Conservation (phyloP, 2,797 vertebrate genomes). For the Poeciliopsis presidionis region DNA sequence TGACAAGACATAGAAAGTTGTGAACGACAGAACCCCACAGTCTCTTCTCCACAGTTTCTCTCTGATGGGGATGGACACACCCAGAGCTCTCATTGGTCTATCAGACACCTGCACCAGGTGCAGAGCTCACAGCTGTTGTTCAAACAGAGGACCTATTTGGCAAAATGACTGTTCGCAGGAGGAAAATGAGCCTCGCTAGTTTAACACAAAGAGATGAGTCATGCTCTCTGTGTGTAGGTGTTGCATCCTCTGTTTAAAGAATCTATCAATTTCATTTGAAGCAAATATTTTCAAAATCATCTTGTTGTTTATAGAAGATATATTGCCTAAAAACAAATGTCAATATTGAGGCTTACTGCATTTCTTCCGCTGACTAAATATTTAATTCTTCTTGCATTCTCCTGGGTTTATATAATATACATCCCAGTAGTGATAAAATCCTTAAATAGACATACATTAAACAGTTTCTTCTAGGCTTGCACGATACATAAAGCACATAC, state of each 20-base stretch:
- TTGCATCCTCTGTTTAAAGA: constrained; percentile 52
- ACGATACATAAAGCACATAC: not conserved
- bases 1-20: constrained; percentile 72
- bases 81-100: constrained; percentile 49
- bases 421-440: not conserved
- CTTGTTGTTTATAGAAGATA: constrained; percentile 41
- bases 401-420: not conserved
- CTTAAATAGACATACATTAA: not conserved
- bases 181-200: constrained; percentile 46
- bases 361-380: constrained; percentile 8
- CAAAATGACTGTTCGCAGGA: constrained; percentile 45
- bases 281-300: constrained; percentile 58
- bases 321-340: constrained; percentile 39
- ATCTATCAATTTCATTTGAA: constrained; percentile 54
- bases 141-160: constrained; percentile 46
- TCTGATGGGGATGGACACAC: constrained; percentile 68
- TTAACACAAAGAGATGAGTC: constrained; percentile 47
- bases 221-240: constrained; percentile 45
- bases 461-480: not conserved
- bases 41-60: constrained; percentile 80
- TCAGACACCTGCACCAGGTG: constrained; percentile 66
- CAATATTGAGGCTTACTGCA: constrained; percentile 32
- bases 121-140: constrained; percentile 57
- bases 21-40: constrained; percentile 84
- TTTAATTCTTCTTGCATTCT: constrained; percentile 24